phyloP scores from a whole-genome alignment of 2,888 invertebrate genomes.

The Caenorhabditis macrosperma region DNA sequence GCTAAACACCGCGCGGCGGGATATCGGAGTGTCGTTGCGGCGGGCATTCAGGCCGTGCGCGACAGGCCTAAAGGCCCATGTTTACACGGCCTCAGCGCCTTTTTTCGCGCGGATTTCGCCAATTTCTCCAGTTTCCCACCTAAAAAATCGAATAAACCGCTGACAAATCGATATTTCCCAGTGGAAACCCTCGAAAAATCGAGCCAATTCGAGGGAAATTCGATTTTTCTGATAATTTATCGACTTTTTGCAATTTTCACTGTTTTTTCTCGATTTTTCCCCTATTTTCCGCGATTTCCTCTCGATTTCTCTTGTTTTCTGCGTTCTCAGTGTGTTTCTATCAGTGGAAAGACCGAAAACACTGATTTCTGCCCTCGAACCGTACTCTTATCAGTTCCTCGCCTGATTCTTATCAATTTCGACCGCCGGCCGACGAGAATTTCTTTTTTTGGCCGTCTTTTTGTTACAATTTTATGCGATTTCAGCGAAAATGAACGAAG shows the following conservation, averaged over 20 bases:
- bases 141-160: neutral
- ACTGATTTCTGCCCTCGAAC: neutral
- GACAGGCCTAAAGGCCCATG: slow-evolving; percentile 44
- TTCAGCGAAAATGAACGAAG: slow-evolving; percentile 64
- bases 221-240: neutral
- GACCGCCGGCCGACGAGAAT: neutral
- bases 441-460: neutral
- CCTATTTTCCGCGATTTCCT: neutral
- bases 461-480: neutral
- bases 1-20: slow-evolving; percentile 22
- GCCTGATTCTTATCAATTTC: slow-evolving; percentile 28
- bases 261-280: neutral
- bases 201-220: neutral
- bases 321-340: neutral
- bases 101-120: neutral
- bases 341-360: too few relatives aligned
- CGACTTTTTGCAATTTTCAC: neutral
- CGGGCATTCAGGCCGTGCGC: slow-evolving; percentile 12
- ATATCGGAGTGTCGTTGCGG: slow-evolving; percentile 45
- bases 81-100: slow-evolving; percentile 8
- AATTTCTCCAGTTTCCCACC: neutral
- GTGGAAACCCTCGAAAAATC: neutral
- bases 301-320: neutral
- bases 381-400: neutral
- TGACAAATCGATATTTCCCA: neutral